phyloP scores from a whole-genome alignment of 1,140 invertebrate genomes.

The Anastatus disparis region DNA sequence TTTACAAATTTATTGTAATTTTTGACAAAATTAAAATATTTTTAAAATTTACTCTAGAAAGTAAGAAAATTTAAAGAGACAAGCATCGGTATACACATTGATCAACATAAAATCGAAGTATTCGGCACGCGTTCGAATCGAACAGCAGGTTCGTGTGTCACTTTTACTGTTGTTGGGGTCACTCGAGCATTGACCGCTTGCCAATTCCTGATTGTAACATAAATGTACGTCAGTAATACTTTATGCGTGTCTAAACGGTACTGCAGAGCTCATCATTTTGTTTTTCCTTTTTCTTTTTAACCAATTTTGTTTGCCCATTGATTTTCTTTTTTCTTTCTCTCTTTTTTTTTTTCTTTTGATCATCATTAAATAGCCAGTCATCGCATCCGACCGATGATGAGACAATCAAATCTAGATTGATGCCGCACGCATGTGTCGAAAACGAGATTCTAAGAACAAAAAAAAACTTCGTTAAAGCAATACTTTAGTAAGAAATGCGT shows the following conservation, averaged over 20 bases:
- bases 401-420: slow-evolving; percentile 35
- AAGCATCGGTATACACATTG: too few relatives aligned
- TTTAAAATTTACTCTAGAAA: too few relatives aligned
- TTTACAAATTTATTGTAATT: too few relatives aligned
- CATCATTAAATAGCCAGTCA: too few relatives aligned
- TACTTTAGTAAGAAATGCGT: slow-evolving; percentile 2
- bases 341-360: too few relatives aligned
- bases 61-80: too few relatives aligned
- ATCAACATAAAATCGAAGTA: too few relatives aligned
- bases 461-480: slow-evolving; percentile 16
- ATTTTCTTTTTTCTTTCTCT: too few relatives aligned
- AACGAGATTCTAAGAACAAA: slow-evolving; percentile 29
- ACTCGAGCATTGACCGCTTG: slow-evolving; percentile 61
- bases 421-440: slow-evolving; percentile 28
- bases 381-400: slow-evolving; percentile 34
- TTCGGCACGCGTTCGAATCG: slow-evolving; percentile 23
- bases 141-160: slow-evolving; percentile 48
- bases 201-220: slow-evolving; percentile 44
- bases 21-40: too few relatives aligned
- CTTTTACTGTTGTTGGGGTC: slow-evolving; percentile 63
- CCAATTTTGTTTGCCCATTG: slow-evolving; percentile 28
- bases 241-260: slow-evolving; percentile 23
- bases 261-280: slow-evolving; percentile 36
- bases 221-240: slow-evolving; percentile 36
- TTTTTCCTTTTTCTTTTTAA: slow-evolving; percentile 8